phyloP scores from a whole-genome alignment of 2,888 invertebrate genomes.

The Melikaiella ostensackeni region DNA sequence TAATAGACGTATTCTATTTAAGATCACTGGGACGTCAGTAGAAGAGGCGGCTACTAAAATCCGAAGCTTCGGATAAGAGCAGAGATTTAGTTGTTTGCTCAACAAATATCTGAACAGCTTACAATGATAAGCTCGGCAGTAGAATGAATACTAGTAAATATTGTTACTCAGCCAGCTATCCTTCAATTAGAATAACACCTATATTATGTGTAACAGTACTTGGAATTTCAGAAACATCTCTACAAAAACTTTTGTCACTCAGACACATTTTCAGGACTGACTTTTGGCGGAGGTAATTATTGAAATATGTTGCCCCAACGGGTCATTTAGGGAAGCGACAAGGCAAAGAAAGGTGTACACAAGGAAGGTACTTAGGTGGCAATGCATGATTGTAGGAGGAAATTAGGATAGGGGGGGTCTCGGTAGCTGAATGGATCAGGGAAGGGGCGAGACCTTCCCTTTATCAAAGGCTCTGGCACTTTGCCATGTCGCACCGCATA shows the following conservation, averaged over 20 bases:
- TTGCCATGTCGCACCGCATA: slow-evolving; percentile 73
- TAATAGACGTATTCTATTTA: too few species aligned
- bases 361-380: background rate
- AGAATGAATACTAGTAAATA: background rate
- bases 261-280: background rate
- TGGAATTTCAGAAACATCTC: too few species aligned
- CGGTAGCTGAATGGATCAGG: background rate
- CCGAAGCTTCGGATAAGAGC: background rate
- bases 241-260: background rate
- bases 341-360: background rate
- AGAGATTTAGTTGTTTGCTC: background rate
- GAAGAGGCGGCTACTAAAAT: too few species aligned
- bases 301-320: background rate
- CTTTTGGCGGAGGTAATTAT: background rate
- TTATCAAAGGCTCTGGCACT: slow-evolving; percentile 72
- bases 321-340: background rate
- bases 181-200: too few species aligned
- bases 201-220: too few species aligned
- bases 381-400: background rate
- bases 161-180: too few species aligned
- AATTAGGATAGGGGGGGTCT: background rate
- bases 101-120: background rate
- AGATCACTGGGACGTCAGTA: too few species aligned
- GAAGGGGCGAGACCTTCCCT: slow-evolving; percentile 48
- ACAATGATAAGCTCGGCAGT: background rate